Evolutionary conservation across 2,888 invertebrate genomes (phyloP).

Genomic region (Argyra leucocephala): DNA sequence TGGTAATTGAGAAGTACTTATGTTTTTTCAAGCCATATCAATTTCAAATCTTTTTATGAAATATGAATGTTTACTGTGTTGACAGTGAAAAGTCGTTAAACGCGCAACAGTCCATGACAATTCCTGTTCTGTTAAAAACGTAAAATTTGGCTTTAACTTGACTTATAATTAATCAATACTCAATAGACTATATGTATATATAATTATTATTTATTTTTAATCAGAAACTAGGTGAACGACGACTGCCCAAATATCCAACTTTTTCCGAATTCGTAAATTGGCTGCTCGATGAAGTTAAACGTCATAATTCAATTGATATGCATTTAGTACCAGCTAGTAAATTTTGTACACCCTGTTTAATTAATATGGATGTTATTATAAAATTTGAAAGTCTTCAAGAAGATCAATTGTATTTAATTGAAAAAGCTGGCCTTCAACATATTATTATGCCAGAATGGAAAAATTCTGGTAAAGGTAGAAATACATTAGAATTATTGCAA

Average conservation of each 20-base stretch:
- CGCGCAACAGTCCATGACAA: too few relatives aligned
- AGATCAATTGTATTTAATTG: slow-evolving; percentile 73
- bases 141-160: too few relatives aligned
- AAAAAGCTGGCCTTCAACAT: slow-evolving; percentile 62
- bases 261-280: slow-evolving; percentile 75
- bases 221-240: slow-evolving; percentile 30
- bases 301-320: slow-evolving; percentile 59
- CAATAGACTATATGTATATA: too few relatives aligned
- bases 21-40: too few relatives aligned
- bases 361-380: slow-evolving; percentile 68
- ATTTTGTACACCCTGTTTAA: slow-evolving; percentile 79
- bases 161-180: too few relatives aligned
- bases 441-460: slow-evolving; percentile 74
- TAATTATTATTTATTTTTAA: too few relatives aligned
- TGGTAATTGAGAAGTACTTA: too few relatives aligned
- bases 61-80: too few relatives aligned
- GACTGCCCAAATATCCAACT: slow-evolving; percentile 56
- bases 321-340: slow-evolving; percentile 78
- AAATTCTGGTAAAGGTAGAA: slow-evolving; percentile 67
- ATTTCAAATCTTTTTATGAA: too few relatives aligned
- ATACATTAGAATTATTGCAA: slow-evolving; percentile 61
- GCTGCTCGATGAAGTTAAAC: slow-evolving; percentile 58
- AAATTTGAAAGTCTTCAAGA: slow-evolving; percentile 76
- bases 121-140: too few relatives aligned
- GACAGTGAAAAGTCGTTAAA: too few relatives aligned